Conservation (phyloP, 2,113 vertebrate species). For the Neomonachus schauinslandi region DNA sequence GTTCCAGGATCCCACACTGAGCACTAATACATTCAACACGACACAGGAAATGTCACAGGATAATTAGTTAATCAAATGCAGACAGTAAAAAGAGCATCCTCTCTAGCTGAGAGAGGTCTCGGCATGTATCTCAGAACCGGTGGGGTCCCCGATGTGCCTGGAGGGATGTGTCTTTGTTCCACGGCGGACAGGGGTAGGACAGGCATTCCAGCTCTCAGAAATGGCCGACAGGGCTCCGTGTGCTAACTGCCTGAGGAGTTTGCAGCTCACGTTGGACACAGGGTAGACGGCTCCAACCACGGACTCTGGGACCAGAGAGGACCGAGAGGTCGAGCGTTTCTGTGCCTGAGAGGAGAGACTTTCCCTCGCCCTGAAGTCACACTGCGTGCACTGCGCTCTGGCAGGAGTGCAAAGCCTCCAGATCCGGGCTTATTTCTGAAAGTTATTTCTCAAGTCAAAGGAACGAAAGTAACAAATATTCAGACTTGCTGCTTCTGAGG, state of each 20-base stretch:
- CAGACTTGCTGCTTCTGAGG: not conserved
- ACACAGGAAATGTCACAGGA: not conserved
- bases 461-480: not conserved
- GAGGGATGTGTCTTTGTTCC: too few species aligned
- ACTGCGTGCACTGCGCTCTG: not conserved
- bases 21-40: not conserved
- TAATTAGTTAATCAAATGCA: not conserved
- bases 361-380: not conserved
- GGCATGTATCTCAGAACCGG: not conserved
- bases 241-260: not conserved
- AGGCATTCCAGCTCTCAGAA: not conserved
- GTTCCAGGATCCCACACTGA: not conserved
- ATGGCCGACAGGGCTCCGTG: not conserved
- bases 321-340: not conserved
- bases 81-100: not conserved
- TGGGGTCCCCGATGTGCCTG: not conserved
- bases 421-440: not conserved
- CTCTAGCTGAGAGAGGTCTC: not conserved
- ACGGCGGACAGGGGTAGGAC: fast-evolving
- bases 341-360: not conserved
- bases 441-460: not conserved
- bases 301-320: not conserved
- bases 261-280: not conserved
- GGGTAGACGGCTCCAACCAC: not conserved
- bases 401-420: not conserved